Evolutionary conservation across 2,797 vertebrate genomes (phyloP), one percentile per base, ranked within the genome.

Genomic region (Parauchenoglanis punctatus): DNA sequence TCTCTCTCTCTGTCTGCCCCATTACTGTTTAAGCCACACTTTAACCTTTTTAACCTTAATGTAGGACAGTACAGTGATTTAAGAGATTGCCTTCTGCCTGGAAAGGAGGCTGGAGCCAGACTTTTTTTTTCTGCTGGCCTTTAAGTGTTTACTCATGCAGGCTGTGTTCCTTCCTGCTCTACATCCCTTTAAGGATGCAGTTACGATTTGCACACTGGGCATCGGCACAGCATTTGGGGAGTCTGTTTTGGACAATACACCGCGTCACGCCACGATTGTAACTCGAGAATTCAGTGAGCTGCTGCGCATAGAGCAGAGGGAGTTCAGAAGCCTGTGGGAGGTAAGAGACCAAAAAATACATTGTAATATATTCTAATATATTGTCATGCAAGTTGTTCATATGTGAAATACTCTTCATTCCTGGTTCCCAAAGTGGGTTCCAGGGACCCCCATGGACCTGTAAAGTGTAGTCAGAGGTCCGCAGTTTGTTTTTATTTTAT

Each of bases 261-360:
- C 98, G 56, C 97, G 98, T 85, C 98, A 98, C 90, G 98, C 98
- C 15, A 99, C 98, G 90, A 98, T 99, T 0, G 97, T 99, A 91
- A 99, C 98, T 8, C 94, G 97, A 90, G 98, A 99, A 91, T 94
- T 93, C 90, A 98, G 98, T 0, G 97, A 99, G 77, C 97, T 99
- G 68, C 96, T 99, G 84, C 97, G 98, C 87, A 97, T 99, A 35
- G 97, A 98, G 88, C 97, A 98, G 95, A 97, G 96, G 93, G 97
- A 97, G 94, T 99, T 99, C 93, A 98, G 97, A 94, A 95, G 96
- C 68, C 96, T 99, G 91, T 99, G 98, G 98, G 97, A 99, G 97
- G 98, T 99, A 95, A 95, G 95, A 90, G 15, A 25, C 52, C 25
- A 12, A 58, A 25, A 77, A 49, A 85, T 77, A n/a, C 35, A 28